These are phyloP conservation scores for Rotaria macrura DNA, from an alignment of 2,888 invertebrate species.

Conservation along the genomic window DNA sequence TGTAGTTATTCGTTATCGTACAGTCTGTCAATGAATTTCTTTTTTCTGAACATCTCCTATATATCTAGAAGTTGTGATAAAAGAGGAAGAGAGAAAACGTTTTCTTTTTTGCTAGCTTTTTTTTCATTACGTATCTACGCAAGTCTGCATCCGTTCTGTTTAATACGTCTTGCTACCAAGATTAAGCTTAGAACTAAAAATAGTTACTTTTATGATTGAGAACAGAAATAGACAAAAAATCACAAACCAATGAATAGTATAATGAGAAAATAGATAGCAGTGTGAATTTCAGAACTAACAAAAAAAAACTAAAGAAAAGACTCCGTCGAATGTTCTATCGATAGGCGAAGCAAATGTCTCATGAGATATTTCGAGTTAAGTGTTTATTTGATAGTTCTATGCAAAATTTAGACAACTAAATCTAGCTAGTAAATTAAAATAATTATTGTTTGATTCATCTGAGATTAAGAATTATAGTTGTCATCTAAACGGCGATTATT, in stretches of 20 bases:
- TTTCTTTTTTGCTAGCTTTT: neutral
- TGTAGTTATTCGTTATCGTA: neutral
- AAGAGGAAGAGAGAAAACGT: neutral
- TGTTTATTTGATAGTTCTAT: neutral
- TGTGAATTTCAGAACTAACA: too few species aligned
- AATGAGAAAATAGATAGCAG: neutral
- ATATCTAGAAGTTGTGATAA: neutral
- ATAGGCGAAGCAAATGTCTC: neutral
- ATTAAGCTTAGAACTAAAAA: neutral
- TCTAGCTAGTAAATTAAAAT: neutral
- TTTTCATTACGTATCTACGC: neutral
- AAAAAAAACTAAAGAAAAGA: neutral
- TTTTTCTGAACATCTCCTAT: too few species aligned
- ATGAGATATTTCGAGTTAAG: neutral
- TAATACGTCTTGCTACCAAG: neutral
- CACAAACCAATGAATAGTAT: neutral
- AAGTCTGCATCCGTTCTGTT: neutral
- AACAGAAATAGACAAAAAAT: neutral
- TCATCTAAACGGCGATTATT: too few species aligned
- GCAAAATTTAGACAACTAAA: neutral
- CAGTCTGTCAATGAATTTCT: neutral
- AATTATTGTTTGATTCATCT: neutral
- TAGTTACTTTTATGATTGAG: neutral
- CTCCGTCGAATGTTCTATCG: too few species aligned
- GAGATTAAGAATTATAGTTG: neutral